Evolutionary conservation across 1,140 invertebrate genomes (phyloP).

Genomic region (Periplaneta americana): DNA sequence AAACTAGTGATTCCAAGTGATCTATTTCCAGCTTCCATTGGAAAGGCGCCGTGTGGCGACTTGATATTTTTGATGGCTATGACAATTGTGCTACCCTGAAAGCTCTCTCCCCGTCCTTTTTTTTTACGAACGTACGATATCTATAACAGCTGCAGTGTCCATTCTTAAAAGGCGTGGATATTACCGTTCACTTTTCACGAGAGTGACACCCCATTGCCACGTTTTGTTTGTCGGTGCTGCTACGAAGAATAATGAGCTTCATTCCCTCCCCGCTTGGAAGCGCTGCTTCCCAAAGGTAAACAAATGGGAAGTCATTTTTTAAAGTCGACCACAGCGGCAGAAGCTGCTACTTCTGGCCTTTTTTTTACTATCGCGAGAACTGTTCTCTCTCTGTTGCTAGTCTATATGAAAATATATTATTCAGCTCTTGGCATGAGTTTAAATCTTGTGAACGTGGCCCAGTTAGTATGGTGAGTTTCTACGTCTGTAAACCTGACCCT

Average conservation of each 20-base stretch:
- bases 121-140: no score
- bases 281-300: not conserved
- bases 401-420: not conserved
- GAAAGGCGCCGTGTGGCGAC: not conserved
- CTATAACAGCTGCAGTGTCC: not conserved
- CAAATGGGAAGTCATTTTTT: not conserved
- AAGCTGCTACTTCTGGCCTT: not conserved
- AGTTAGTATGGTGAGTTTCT: not conserved
- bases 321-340: not conserved
- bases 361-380: not conserved
- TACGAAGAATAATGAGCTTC: not conserved
- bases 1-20: no score
- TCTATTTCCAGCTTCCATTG: not conserved
- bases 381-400: no score
- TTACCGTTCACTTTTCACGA: not conserved
- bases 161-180: not conserved
- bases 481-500: not conserved
- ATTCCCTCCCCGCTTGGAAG: no score
- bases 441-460: not conserved
- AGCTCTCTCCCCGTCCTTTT: not conserved
- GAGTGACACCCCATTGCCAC: not conserved
- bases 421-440: not conserved
- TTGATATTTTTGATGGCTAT: not conserved
- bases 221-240: not conserved
- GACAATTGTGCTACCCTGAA: not conserved